Base-by-base conservation (phyloP, 2,888 invertebrate genomes). In the Oscheius myriophilus region DNA sequence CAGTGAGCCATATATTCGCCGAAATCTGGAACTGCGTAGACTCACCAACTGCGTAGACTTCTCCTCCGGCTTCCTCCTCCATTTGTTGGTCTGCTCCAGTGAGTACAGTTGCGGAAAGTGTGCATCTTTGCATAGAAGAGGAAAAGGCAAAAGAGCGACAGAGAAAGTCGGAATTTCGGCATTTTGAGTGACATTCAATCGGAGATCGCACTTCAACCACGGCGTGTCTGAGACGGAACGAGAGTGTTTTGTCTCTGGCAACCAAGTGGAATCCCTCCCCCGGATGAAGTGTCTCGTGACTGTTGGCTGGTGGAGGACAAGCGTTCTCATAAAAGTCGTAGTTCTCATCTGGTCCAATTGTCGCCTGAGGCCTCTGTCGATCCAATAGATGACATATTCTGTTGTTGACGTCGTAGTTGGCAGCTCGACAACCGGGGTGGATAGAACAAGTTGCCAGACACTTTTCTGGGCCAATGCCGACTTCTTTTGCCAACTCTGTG, bases 371-470 rank as follows among this genome's bases (percentile, higher is more conserved):
- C 65, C 70, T 71, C 7, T 71, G 65, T 45, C 63, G 51, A 12
- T 69, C 68, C 23, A 71, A 41, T 1, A 78, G 49, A 21, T 46
- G 41, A 55, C 78, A 78, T 16, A 46, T 49, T 42, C 75, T 51
- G 0, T 67, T 51, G 2, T 69, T 53, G 39, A 78, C 78, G 39
- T 78, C 72, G 62, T 78, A 83, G 63, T 84, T 82, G 16, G 82
- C 70, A 1, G 80, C 72, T 57, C 67, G 70, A 67, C 84, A 84
- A 6, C 59, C 54, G 1, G 66, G 66, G 14, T 67, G 59, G 25
- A 55, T 55, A 9, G 80, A 65, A 46, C 84, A 84, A 21, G 70
- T 63, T 46, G 77, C 73, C 14, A 84, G 67, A 51, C 84, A 84
- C 51, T 72, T 16, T 39, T 61, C 61, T 23, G 61, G 33, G n/a